phyloP scores from a whole-genome alignment of 2,888 invertebrate species.

The Caenorhabditis sp. region DNA sequence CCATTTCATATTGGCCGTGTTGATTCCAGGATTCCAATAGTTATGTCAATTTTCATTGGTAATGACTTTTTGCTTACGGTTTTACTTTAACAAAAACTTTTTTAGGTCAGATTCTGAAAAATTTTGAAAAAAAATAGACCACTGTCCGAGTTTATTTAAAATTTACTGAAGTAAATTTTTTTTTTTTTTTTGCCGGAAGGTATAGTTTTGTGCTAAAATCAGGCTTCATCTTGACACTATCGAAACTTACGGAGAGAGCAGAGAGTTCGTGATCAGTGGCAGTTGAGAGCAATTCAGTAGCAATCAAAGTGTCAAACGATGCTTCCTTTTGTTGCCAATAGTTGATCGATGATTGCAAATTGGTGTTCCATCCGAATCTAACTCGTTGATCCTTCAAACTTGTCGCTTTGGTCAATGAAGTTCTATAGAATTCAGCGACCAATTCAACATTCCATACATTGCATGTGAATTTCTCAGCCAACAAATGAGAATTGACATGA shows the following conservation, averaged over 20 bases:
- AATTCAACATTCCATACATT: constrained; percentile 66
- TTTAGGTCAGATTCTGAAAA: too few relatives aligned
- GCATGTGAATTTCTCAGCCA: constrained; percentile 53
- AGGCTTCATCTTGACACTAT: too few relatives aligned
- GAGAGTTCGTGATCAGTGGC: constrained; percentile 36
- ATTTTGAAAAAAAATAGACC: too few relatives aligned
- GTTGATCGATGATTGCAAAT: constrained; percentile 32
- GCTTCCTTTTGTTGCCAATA: constrained; percentile 55
- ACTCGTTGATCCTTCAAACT: constrained; percentile 55
- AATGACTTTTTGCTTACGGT: too few relatives aligned
- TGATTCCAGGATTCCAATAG: too few relatives aligned
- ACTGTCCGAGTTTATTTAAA: too few relatives aligned
- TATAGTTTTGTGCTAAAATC: too few relatives aligned
- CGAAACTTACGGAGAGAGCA: constrained; percentile 27
- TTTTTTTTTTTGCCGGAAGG: too few relatives aligned
- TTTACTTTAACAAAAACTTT: too few relatives aligned
- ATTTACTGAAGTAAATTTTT: too few relatives aligned
- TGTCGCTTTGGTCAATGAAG: constrained; percentile 65
- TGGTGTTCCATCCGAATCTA: constrained; percentile 54
- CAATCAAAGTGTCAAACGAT: constrained; percentile 55
- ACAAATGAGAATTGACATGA: constrained; percentile 58
- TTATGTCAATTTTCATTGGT: too few relatives aligned
- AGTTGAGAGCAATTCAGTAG: constrained; percentile 56
- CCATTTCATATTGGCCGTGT: too few relatives aligned
- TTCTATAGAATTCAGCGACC: constrained; percentile 61